Conservation (phyloP, 2,113 vertebrate species). For the Syrmaticus mikado region DNA sequence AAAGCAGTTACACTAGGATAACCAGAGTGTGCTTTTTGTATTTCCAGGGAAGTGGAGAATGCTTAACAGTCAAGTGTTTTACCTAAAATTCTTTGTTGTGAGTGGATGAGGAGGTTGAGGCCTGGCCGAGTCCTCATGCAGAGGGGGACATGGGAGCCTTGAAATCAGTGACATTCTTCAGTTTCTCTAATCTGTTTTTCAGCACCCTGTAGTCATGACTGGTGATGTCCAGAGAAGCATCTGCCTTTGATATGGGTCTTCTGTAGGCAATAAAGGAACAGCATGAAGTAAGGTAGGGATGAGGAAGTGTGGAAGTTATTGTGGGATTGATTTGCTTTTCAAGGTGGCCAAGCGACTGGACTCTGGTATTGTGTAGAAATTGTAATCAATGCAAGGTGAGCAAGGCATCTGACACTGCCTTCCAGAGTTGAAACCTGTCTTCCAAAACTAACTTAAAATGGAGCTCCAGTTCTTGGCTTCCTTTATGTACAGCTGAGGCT, state of each 20-base stretch:
- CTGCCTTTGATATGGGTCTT: background rate
- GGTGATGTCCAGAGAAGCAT: background rate
- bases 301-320: background rate
- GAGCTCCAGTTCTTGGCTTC: background rate
- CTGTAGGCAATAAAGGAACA: rapidly evolving
- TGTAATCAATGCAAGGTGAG: background rate
- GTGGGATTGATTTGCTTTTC: background rate
- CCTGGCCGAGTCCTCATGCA: background rate
- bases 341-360: background rate
- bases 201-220: background rate
- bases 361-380: background rate
- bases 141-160: background rate
- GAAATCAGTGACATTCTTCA: background rate
- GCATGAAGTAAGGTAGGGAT: background rate
- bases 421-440: background rate
- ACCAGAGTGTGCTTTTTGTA: background rate
- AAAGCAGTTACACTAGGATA: background rate
- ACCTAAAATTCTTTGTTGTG: background rate
- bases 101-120: background rate
- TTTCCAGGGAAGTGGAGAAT: background rate
- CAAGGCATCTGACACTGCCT: background rate
- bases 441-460: background rate
- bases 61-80: background rate
- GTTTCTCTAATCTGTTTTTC: background rate
- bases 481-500: background rate